Percentiles rank a stretch among this genome's conserved stretches.
These are phyloP conservation scores for Varanus salvator DNA, from an alignment of 2,113 vertebrate species.

Conservation along the genomic window DNA sequence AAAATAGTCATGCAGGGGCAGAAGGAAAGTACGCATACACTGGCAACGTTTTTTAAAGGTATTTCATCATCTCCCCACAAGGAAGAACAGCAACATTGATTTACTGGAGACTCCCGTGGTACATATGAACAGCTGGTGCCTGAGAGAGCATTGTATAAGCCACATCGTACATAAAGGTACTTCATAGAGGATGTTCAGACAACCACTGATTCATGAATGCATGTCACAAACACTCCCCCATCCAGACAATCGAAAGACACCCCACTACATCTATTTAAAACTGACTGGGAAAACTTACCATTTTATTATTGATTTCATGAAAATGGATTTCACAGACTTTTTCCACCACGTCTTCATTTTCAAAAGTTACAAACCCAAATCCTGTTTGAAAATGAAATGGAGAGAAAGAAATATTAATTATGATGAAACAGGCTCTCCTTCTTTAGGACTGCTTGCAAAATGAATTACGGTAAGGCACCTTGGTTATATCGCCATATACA, in stretches of 20 bases:
- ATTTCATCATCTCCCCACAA: neutral
- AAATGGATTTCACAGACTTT: slow-evolving; percentile 99
- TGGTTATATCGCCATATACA: neutral
- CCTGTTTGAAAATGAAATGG: slow-evolving; percentile 75
- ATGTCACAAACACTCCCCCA: neutral
- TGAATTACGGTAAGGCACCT: slow-evolving; percentile 20
- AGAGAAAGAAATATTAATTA: slow-evolving; percentile 24
- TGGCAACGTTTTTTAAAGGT: neutral
- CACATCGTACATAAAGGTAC: fast-evolving
- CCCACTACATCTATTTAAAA: fast-evolving
- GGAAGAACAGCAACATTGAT: neutral
- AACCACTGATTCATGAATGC: fast-evolving
- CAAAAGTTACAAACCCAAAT: slow-evolving; percentile 99
- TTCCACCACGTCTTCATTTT: slow-evolving; percentile 99
- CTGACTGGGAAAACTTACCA: slow-evolving; percentile 85
- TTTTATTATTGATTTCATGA: slow-evolving; percentile 99
- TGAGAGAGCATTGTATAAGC: neutral
- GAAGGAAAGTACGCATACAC: neutral
- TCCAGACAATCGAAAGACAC: fast-evolving
- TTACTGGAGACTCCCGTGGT: no score
- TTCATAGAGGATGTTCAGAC: fast-evolving
- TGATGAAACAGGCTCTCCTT: neutral
- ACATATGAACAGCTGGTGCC: neutral
- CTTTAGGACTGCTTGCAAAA: neutral
- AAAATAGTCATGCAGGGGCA: neutral